Base-by-base conservation (phyloP, 2,113 vertebrate species). In the Seriola rivoliana region DNA sequence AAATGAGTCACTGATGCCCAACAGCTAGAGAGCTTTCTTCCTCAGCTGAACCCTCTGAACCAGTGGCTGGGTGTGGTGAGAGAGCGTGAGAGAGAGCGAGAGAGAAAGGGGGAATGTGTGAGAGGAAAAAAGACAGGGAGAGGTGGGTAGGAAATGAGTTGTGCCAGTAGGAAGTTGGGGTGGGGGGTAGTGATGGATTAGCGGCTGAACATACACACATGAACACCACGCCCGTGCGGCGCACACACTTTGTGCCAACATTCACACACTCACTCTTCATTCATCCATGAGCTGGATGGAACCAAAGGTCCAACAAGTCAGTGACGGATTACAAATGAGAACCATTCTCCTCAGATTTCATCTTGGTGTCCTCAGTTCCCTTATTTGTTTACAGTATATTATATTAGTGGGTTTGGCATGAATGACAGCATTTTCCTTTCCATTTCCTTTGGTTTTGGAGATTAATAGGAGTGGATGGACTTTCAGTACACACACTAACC, bases 1-100 rank as follows among this genome's bases (percentile, higher is more conserved):
- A 84, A 90, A 63, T 93, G 90, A 94, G 86, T 94, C 91, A 93
- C 84, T 79, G 85, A 91, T 90, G 85, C 87, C 87, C 92, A 79
- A 78, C 72, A 67, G 84, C 85, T 72, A 65, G 69, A 23, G 75
- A 81, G 77, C 86, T 76, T 85, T 91, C 87, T 82, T 90, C 84
- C 81, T 82, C 71, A 59, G 76, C 72, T 92, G 88, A 91, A 91
- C 93, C 86, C 87, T 84, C 86, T 93, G 91, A 94, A 91, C 91
- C 77, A 42, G 68, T 32, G 17, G 54, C 69, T 88, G 90, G 89
- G 88, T 80, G 91, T 89, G 90, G 89, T 80, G 71, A 82, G 42
- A n/a, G 70, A 74, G 80, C 1, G 40, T 42, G 83, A 32, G 80
- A 81, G 81, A 83, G 71, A 82, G 44, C 50, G 67, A 78, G 84